These are phyloP conservation scores for Agrilus biguttatus DNA, from an alignment of 2,888 invertebrate genomes.

Conservation along the genomic window DNA sequence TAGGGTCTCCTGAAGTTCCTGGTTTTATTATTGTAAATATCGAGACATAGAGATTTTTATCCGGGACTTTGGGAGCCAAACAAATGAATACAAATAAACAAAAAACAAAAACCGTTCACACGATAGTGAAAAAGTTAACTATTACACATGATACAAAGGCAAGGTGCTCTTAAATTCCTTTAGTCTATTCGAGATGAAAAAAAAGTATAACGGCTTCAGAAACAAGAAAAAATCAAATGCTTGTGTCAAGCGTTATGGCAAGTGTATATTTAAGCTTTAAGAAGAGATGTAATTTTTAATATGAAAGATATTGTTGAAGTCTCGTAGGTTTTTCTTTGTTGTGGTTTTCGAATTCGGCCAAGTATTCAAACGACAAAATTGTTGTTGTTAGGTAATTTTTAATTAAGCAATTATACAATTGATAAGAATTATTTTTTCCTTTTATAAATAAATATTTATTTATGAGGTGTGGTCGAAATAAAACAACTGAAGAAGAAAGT, in stretches of 20 bases:
- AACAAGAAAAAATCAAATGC: too few species aligned
- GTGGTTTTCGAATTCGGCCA: background rate
- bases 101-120: background rate
- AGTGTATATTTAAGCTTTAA: too few species aligned
- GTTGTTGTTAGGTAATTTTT: constrained; percentile 6
- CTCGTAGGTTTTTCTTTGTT: constrained; percentile 1
- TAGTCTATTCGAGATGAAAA: too few species aligned
- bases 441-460: constrained; percentile 1
- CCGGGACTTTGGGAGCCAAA: constrained; percentile 4
- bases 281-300: too few species aligned
- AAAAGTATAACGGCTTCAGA: too few species aligned
- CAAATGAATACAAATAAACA: background rate
- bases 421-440: background rate
- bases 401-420: constrained; percentile 4
- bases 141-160: too few species aligned
- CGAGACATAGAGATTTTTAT: constrained; percentile 11
- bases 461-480: background rate
- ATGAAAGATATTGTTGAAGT: too few species aligned
- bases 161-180: too few species aligned
- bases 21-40: constrained; percentile 11
- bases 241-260: too few species aligned
- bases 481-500: too few species aligned
- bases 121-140: too few species aligned
- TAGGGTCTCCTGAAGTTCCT: constrained; percentile 14
- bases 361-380: constrained; percentile 3